Evolutionary conservation across 2,113 vertebrate genomes (phyloP), one percentile per base, ranked within the genome.

Genomic region (Megaceryle maxima): DNA sequence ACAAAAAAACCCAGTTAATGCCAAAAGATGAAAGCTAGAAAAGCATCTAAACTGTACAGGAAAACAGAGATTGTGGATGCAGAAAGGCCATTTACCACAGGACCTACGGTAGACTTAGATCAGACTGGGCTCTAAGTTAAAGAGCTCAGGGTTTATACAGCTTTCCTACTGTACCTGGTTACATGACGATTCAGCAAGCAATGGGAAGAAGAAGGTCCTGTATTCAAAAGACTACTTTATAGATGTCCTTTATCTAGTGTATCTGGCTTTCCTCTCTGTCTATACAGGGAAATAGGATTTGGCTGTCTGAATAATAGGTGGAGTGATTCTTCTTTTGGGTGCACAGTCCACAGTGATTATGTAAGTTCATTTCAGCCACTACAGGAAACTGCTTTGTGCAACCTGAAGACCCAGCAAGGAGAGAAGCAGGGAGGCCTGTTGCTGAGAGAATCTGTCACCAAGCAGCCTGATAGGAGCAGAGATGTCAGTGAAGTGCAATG

Each of bases 381-480:
- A 15, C 12, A 59, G 50, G 86, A 55, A 88, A 37, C 28, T 78
- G 72, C 31, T 87, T n/a, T 73, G 62, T 51, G 62, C 3, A 87
- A 83, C 33, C 57, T 53, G 68, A 67, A 72, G 68, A 81, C 41
- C 11, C 53, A 84, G 60, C 57, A 66, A 75, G 56, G 59, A 90
- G 69, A 74, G 29, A 25, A 94, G 64, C 55, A 55, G 43, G 43
- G 64, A 74, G 66, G 13, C 67, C 85, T 86, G n/a, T 22, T 85
- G 77, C 55, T 75, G 92, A 69, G 64, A 63, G 70, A 44, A 55
- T 33, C 15, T 67, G 51, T 55, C 94, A 84, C 90, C 75, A 51
- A 87, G 66, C 59, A 96, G 80, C 64, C 83, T 84, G 90, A 76
- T 87, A 84, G 80, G 50, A 64, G 87, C 83, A 80, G 76, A 68